A percentile compares a stretch with the other conserved stretches of the same genome.
Evolutionary conservation across 2,888 invertebrate genomes (phyloP).

Genomic region (Nomada hirtipes): DNA sequence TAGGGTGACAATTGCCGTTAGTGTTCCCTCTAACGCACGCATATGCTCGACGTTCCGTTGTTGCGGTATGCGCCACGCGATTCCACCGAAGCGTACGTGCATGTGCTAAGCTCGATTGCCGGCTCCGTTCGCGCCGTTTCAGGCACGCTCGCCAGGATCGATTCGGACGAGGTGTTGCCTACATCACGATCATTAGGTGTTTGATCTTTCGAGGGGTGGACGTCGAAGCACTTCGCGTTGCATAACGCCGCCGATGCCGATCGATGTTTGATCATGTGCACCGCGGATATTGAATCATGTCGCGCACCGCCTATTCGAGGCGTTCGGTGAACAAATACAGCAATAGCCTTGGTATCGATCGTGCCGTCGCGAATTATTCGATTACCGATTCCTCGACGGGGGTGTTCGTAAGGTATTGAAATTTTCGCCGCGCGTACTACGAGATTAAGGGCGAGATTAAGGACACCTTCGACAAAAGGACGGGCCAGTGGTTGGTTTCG

Average conservation of each 20-base stretch:
- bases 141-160: constrained; percentile 37
- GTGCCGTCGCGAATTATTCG: neutral
- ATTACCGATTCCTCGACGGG: neutral
- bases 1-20: constrained; percentile 80
- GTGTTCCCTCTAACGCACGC: constrained; percentile 61
- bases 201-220: constrained; percentile 36
- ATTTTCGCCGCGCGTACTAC: too few relatives aligned
- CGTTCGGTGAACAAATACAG: constrained; percentile 27
- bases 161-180: constrained; percentile 33
- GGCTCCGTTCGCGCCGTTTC: neutral
- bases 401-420: too few relatives aligned
- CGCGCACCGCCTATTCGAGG: constrained; percentile 35
- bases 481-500: neutral
- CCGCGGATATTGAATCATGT: constrained; percentile 37
- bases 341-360: constrained; percentile 20
- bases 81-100: constrained; percentile 40
- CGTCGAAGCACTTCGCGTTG: constrained; percentile 13
- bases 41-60: constrained; percentile 19
- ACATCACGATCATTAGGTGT: constrained; percentile 14
- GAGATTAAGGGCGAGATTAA: too few relatives aligned
- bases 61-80: constrained; percentile 39
- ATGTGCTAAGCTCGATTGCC: constrained; percentile 7
- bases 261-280: constrained; percentile 34
- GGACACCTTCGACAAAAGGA: too few relatives aligned
- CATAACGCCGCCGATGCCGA: neutral